phyloP scores from a whole-genome alignment of 2,888 invertebrate species.

The Brachypalpus laphriformis region DNA sequence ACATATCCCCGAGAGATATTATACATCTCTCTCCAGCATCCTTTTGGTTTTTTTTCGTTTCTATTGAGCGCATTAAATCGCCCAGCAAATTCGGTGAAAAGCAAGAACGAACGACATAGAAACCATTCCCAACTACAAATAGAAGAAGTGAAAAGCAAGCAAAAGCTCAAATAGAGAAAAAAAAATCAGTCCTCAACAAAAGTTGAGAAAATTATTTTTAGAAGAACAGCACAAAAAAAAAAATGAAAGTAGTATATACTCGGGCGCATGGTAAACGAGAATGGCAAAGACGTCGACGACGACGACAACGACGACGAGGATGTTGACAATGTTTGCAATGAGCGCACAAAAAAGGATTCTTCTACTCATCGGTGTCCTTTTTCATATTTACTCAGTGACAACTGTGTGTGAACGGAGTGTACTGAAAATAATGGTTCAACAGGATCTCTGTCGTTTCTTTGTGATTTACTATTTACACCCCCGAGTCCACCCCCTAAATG shows the following conservation, averaged over 20 bases:
- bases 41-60: neutral
- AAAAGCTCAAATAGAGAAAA: neutral
- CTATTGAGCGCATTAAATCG: slow-evolving; percentile 53
- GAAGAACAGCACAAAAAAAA: slow-evolving; percentile 7
- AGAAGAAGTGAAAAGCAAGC: slow-evolving; percentile 11
- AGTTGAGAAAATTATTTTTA: slow-evolving; percentile 51
- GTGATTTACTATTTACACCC: slow-evolving; percentile 57
- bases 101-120: slow-evolving; percentile 8
- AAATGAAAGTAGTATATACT: slow-evolving; percentile 14
- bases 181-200: slow-evolving; percentile 8
- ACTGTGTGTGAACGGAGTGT: slow-evolving; percentile 45
- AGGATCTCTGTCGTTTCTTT: slow-evolving; percentile 47
- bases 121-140: slow-evolving; percentile 43
- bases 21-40: neutral
- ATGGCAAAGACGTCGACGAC: slow-evolving; percentile 13
- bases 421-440: slow-evolving; percentile 65
- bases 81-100: slow-evolving; percentile 41
- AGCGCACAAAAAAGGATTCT: slow-evolving; percentile 62
- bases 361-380: slow-evolving; percentile 21
- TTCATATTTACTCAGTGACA: slow-evolving; percentile 54
- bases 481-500: neutral
- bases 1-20: slow-evolving; percentile 21
- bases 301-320: slow-evolving; percentile 6
- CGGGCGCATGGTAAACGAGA: slow-evolving; percentile 52
- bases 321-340: slow-evolving; percentile 66